These are phyloP conservation scores for Prinia subflava DNA, from an alignment of 2,113 vertebrate species.

Conservation along the genomic window DNA sequence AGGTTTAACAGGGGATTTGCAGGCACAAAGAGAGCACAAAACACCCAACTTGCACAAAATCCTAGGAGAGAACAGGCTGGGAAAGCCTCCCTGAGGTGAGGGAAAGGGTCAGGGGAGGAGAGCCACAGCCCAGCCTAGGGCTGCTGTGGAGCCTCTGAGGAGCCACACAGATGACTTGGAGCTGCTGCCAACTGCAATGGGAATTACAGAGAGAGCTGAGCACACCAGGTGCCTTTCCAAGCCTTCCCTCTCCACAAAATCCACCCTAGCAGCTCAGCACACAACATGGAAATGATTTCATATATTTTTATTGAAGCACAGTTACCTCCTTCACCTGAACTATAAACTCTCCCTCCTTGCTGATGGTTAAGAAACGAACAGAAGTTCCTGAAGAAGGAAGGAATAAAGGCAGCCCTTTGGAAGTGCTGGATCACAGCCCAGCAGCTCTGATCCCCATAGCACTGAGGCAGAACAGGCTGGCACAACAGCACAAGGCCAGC, in stretches of 20 bases:
- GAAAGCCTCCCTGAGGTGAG: background rate
- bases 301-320: background rate
- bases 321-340: background rate
- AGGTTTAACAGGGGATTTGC: background rate
- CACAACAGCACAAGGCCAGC: background rate
- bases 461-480: background rate
- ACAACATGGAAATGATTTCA: fast-evolving
- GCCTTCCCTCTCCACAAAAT: background rate
- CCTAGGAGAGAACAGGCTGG: background rate
- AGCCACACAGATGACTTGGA: fast-evolving
- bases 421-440: background rate
- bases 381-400: background rate
- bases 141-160: background rate
- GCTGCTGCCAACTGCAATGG: background rate
- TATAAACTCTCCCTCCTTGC: background rate
- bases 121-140: background rate
- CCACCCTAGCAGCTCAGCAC: background rate
- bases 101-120: background rate
- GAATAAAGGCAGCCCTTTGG: background rate
- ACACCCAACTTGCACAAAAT: background rate
- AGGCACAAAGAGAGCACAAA: background rate
- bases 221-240: background rate
- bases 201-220: fast-evolving
- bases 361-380: fast-evolving
- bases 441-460: background rate